A percentile compares a stretch with the other conserved stretches of the same genome.
phyloP scores from a whole-genome alignment of 1,140 invertebrate genomes.

The Epicauta chinensis region DNA sequence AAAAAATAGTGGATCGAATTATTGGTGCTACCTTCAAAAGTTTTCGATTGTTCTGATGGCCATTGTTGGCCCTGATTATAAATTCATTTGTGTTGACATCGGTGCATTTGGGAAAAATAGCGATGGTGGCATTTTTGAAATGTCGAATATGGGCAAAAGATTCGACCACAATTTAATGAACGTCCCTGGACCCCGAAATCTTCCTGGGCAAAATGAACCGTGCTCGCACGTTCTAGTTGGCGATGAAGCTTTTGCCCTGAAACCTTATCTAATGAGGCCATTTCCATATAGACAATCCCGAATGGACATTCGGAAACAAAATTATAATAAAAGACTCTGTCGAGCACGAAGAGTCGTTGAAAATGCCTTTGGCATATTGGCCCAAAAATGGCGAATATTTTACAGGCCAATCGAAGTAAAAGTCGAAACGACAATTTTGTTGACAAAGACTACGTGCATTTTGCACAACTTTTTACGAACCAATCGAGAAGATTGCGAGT shows the following conservation, averaged over 20 bases:
- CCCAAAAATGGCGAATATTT: conserved; percentile 38
- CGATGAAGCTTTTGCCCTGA: conserved; percentile 44
- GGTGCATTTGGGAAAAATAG: conserved; percentile 41
- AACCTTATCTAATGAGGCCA: conserved; percentile 35
- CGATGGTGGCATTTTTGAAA: conserved; percentile 37
- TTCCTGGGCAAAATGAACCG: conserved; percentile 26
- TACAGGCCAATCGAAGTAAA: conserved; percentile 34
- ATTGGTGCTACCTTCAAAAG: conserved; percentile 42
- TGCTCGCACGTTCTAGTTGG: conserved; percentile 32
- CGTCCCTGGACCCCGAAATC: conserved; percentile 20
- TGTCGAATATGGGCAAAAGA: conserved; percentile 30
- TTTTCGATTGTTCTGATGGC: conserved; percentile 43
- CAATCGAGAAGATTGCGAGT: too few relatives aligned
- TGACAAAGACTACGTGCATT: conserved; percentile 33
- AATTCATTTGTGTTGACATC: conserved; percentile 42
- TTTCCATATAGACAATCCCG: conserved; percentile 20
- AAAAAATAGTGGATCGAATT: conserved; percentile 38
- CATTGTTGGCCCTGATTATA: conserved; percentile 41
- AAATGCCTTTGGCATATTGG: conserved; percentile 45
- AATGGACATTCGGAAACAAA: conserved; percentile 21
- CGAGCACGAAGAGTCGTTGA: conserved; percentile 40
- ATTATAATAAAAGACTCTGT: conserved; percentile 33
- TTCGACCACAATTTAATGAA: conserved; percentile 24
- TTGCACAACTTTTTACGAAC: conserved; percentile 36
- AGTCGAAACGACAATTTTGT: conserved; percentile 30